Evolutionary conservation across 1,140 invertebrate species (phyloP).

Genomic region (Panulirus ornatus): DNA sequence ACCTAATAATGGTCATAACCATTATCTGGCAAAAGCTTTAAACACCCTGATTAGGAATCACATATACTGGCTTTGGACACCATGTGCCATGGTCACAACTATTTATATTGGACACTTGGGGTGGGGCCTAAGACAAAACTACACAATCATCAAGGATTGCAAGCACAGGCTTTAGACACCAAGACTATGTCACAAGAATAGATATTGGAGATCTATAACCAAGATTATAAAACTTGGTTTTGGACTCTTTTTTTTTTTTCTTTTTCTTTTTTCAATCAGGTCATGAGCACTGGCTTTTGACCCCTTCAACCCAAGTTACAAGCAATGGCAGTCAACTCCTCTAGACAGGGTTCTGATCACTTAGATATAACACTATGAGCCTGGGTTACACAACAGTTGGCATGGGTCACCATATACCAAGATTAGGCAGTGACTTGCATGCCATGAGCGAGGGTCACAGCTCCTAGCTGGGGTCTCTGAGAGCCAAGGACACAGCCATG

Average conservation of each 20-base stretch:
- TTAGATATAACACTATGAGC: constrained; percentile 35
- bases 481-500: constrained; percentile 42
- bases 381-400: constrained; percentile 32
- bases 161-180: constrained; percentile 47
- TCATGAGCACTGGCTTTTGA: constrained; percentile 38
- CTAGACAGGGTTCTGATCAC: constrained; percentile 36
- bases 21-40: not conserved
- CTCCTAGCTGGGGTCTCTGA: constrained; percentile 41
- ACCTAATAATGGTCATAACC: not conserved
- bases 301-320: constrained; percentile 40
- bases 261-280: no score
- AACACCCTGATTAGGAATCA: constrained; percentile 7
- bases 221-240: constrained; percentile 24
- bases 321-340: constrained; percentile 34
- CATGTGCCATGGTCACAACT: not conserved
- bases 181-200: constrained; percentile 10
- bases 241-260: no score
- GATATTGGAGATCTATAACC: constrained; percentile 17
- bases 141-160: constrained; percentile 20
- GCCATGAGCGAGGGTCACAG: constrained; percentile 45
- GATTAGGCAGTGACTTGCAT: constrained; percentile 42
- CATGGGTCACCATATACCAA: constrained; percentile 36
- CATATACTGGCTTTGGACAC: constrained; percentile 31
- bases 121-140: constrained; percentile 14
- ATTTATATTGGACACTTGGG: not conserved